Evolutionary conservation across 2,113 vertebrate genomes (phyloP).

Genomic region (Platysternon megacephalum): DNA sequence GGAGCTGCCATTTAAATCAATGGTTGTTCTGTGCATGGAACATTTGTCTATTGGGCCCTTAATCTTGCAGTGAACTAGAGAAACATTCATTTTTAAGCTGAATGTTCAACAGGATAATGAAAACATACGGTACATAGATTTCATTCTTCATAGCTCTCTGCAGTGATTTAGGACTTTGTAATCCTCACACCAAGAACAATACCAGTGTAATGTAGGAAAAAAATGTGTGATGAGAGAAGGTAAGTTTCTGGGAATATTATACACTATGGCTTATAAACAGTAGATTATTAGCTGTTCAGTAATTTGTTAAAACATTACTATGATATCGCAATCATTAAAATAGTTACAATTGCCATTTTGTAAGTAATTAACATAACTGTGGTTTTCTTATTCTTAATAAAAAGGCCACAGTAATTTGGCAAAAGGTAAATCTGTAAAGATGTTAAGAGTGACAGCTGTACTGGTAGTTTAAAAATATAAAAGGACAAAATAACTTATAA

Average conservation of each 20-base stretch:
- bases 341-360: not conserved
- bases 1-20: constrained; percentile 21
- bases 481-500: constrained; percentile 23
- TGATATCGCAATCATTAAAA: not conserved
- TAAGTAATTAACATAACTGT: constrained; percentile 2
- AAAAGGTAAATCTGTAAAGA: not conserved
- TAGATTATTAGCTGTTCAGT: not conserved
- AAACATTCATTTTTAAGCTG: constrained; percentile 40
- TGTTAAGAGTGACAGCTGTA: not conserved
- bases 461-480: not conserved
- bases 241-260: not conserved
- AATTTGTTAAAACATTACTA: not conserved
- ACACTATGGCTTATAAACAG: not conserved
- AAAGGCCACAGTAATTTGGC: not conserved
- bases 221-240: not conserved
- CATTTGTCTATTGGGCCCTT: constrained; percentile 17
- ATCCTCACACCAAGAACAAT: not conserved
- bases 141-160: constrained; percentile 48
- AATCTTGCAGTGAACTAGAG: constrained; percentile 41
- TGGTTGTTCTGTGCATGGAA: not conserved
- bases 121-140: not conserved
- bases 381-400: constrained; percentile 17
- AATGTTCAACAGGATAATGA: constrained; percentile 17
- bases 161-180: not conserved
- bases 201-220: not conserved